Base-by-base conservation (phyloP, 2,888 invertebrate species). In the Eumacrocentrus americanus region DNA sequence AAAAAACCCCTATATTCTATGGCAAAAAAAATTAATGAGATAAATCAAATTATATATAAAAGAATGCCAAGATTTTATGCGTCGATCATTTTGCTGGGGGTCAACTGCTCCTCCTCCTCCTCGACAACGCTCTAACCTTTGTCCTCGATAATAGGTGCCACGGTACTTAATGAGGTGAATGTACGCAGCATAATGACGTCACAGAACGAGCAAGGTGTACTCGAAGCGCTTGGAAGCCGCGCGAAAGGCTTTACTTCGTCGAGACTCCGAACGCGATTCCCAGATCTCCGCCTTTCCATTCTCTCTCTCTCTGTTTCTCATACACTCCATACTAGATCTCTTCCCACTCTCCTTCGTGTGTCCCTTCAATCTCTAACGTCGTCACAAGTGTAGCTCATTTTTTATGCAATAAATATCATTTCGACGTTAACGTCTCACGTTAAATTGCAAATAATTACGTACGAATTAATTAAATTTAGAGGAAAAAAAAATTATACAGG, bases 151-250 rank as follows among this genome's bases (percentile, higher is more conserved):
- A 73, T 66, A 65, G 66, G 65, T 64, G 69, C 68, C 62, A 63
- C 68, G 61, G 62, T 67, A 68, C 72, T 68, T 68, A 69, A 71
- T 72, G 68, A 73, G 72, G 73, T 73, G 72, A 73, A 73, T 66
- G 72, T 70, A 74, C 74, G 62, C 70, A 64, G 61, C 40, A 46
- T 56, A 23, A 60, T 63, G 65, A 67, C 67, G 65, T 67, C 65
- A 63, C 5, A 63, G 56, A 58, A 51, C 52, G 61, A 60, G 58
- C 53, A 59, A 65, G 65, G 63, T 60, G 61, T 59, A 69, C 56
- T 22, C 29, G 29, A 29, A 29, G 29, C 29, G 44, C 46, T 42
- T 40, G 22, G 42, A 37, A 23, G 38, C 48, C 48, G 60, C 60
- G 51, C 29, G 25, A 34, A 42, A 58, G 51, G 51, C 51, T 37